These are phyloP conservation scores for Congeria kusceri DNA, from an alignment of 2,888 invertebrate genomes.

Conservation along the genomic window DNA sequence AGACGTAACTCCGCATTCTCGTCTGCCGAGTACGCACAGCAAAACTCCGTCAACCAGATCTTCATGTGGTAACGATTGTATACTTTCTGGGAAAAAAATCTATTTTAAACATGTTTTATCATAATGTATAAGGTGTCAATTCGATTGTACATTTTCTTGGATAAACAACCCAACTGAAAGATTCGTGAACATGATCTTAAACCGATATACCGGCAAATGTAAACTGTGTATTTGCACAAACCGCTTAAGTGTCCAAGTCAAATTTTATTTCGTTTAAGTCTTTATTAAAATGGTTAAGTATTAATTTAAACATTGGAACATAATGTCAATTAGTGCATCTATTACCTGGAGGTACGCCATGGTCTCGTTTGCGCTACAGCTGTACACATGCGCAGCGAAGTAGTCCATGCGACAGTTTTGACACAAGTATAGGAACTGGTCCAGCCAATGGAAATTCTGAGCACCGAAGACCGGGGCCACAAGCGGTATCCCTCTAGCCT, in stretches of 20 bases:
- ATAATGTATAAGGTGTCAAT: too few species aligned
- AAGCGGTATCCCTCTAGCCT: constrained; percentile 25
- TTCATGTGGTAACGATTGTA: constrained; percentile 33
- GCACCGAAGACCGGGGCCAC: constrained; percentile 39
- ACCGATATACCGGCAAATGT: too few species aligned
- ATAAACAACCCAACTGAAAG: too few species aligned
- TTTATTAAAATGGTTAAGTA: too few species aligned
- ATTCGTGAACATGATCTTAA: too few species aligned
- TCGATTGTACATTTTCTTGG: too few species aligned
- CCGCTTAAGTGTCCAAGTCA: too few species aligned
- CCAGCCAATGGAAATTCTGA: constrained; percentile 32
- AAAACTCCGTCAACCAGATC: constrained; percentile 36
- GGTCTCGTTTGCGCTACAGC: constrained; percentile 25
- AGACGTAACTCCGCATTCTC: constrained; percentile 4
- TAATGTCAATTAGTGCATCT: too few species aligned
- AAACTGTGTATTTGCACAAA: too few species aligned
- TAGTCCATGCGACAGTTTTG: constrained; percentile 40
- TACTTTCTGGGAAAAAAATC: not conserved
- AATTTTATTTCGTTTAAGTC: too few species aligned
- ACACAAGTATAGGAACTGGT: constrained; percentile 39
- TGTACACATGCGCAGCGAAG: constrained; percentile 45
- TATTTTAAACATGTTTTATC: too few species aligned
- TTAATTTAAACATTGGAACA: too few species aligned
- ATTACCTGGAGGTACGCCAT: constrained; percentile 26
- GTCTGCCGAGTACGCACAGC: constrained; percentile 4